Percentiles rank a stretch among this genome's conserved stretches.
phyloP scores from a whole-genome alignment of 1,140 invertebrate species.

The Solen grandis region DNA sequence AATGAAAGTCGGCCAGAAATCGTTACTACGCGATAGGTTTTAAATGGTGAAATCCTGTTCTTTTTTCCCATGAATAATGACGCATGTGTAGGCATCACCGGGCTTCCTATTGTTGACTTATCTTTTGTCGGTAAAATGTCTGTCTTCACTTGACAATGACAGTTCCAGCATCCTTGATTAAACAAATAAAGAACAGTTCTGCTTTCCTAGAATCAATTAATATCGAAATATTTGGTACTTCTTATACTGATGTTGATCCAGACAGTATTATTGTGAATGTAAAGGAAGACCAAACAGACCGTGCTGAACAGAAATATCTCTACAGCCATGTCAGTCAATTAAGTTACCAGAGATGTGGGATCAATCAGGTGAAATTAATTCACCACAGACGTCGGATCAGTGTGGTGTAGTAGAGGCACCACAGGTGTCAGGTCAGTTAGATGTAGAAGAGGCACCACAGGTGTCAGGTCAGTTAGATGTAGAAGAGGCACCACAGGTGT shows the following conservation, averaged over 20 bases:
- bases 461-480: no score
- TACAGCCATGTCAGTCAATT: background rate
- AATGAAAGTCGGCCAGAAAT: no score
- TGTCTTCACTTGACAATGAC: no score
- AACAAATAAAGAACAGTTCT: slow-evolving; percentile 2
- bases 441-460: no score
- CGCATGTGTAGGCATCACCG: no score
- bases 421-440: background rate
- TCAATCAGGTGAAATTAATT: background rate
- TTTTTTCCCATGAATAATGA: no score
- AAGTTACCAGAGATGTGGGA: background rate
- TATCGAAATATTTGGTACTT: background rate
- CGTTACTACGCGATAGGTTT: no score
- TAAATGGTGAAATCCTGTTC: no score
- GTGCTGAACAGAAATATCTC: background rate
- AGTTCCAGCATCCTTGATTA: no score
- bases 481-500: no score
- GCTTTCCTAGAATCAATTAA: background rate
- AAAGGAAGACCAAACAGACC: background rate
- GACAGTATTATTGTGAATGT: background rate
- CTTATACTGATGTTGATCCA: background rate
- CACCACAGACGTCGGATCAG: background rate
- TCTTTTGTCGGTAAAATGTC: no score
- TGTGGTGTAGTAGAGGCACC: background rate
- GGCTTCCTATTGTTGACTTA: no score